Conservation (phyloP, 2,113 vertebrate species). For the Mystacornis crossleyi region DNA sequence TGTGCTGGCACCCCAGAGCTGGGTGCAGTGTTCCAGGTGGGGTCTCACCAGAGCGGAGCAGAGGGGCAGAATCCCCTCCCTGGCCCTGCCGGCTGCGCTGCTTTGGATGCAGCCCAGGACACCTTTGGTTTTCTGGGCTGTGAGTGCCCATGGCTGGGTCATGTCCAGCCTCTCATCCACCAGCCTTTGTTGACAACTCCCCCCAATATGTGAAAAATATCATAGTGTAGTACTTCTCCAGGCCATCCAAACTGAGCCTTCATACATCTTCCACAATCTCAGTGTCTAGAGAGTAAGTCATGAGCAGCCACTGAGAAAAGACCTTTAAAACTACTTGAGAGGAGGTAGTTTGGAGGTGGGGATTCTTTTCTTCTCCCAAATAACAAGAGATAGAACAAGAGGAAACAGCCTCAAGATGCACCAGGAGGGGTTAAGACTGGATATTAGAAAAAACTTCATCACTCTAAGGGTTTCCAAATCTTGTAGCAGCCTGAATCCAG, state of each 20-base stretch:
- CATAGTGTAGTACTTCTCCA: not conserved
- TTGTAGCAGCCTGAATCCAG: not conserved
- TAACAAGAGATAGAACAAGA: not conserved
- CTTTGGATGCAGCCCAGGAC: not conserved
- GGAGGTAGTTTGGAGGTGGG: fast-evolving
- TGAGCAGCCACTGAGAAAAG: not conserved
- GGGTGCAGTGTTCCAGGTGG: not conserved
- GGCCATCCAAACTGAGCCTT: not conserved
- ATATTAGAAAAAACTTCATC: not conserved
- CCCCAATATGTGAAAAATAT: not conserved
- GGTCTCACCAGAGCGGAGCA: not conserved
- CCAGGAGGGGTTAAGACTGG: not conserved
- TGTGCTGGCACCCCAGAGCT: not conserved
- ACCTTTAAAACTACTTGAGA: not conserved
- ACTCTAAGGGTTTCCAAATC: not conserved
- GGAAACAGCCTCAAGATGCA: fast-evolving
- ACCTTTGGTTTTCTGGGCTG: fast-evolving
- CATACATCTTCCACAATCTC: fast-evolving
- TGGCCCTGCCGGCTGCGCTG: fast-evolving
- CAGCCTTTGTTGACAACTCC: not conserved
- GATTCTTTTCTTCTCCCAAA: not conserved
- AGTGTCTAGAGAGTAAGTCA: not conserved
- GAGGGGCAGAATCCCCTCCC: not conserved
- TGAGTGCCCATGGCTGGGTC: fast-evolving
- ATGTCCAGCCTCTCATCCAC: not conserved